phyloP scores from a whole-genome alignment of 1,140 invertebrate species.

The Drosophila virilis region DNA sequence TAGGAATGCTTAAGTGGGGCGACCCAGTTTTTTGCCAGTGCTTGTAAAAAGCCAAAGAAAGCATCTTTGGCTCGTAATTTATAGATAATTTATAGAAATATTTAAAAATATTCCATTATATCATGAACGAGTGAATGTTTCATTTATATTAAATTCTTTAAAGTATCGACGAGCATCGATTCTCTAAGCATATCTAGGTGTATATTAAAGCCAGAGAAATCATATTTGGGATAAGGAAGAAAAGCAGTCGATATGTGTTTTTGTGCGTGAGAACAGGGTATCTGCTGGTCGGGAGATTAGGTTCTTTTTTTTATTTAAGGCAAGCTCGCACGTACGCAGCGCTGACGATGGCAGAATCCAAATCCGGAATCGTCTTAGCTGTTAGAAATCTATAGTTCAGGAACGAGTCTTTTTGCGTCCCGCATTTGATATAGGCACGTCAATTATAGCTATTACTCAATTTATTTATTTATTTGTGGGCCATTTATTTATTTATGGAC shows the following conservation, averaged over 20 bases:
- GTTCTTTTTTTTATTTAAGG: constrained; percentile 5
- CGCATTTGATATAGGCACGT: constrained; percentile 56
- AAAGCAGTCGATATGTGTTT: too few relatives aligned
- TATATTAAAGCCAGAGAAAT: too few relatives aligned
- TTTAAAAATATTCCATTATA: too few relatives aligned
- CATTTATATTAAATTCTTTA: too few relatives aligned
- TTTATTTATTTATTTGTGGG: constrained; percentile 72
- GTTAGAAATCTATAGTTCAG: constrained; percentile 9
- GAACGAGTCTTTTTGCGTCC: background rate
- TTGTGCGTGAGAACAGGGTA: background rate
- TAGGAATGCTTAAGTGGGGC: too few relatives aligned
- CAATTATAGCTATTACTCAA: constrained; percentile 80
- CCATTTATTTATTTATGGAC: constrained; percentile 68
- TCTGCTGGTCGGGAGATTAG: background rate
- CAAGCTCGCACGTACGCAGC: constrained; percentile 43
- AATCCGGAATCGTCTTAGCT: constrained; percentile 2
- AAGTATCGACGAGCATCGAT: too few relatives aligned
- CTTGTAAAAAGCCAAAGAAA: background rate
- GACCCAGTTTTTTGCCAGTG: too few relatives aligned
- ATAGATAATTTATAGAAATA: too few relatives aligned
- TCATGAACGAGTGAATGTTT: too few relatives aligned
- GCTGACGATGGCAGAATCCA: constrained; percentile 39
- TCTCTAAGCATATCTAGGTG: too few relatives aligned
- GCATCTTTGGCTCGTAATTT: too few relatives aligned
- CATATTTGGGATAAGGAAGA: too few relatives aligned